Evolutionary conservation across 2,797 vertebrate genomes (phyloP).

Genomic region (Sebastes minor): DNA sequence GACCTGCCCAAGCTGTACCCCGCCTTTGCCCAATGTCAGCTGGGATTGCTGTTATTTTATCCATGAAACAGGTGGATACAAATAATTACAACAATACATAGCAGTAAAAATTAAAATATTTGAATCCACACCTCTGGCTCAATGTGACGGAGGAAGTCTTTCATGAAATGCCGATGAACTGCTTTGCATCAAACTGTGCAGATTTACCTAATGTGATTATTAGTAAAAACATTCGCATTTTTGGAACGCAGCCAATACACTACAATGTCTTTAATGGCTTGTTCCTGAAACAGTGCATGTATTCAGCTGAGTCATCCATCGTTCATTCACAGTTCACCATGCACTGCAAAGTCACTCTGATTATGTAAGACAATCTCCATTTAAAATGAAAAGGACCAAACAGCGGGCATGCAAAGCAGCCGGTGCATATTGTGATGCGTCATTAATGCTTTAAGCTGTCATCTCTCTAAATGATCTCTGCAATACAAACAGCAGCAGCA

Average conservation of each 20-base stretch:
- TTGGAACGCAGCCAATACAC: neutral
- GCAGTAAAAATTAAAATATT: neutral
- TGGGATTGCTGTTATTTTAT: neutral
- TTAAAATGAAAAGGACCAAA: constrained; percentile 6
- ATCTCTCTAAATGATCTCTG: constrained; percentile 2
- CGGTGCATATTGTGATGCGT: neutral
- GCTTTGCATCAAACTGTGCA: neutral
- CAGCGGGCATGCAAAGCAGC: neutral
- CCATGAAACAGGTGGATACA: neutral
- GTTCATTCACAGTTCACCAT: neutral
- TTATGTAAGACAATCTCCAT: neutral
- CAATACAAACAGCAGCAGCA: neutral
- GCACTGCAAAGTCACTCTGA: neutral
- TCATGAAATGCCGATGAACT: neutral
- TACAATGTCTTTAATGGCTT: neutral
- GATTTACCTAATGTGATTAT: neutral
- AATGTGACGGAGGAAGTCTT: neutral
- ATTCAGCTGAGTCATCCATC: neutral
- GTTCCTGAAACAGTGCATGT: neutral
- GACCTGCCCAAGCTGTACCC: no score
- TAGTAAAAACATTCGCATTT: neutral
- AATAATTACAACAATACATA: neutral
- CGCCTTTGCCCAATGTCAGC: no score
- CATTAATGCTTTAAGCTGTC: constrained; percentile 4
- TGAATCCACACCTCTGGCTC: neutral